Base-by-base conservation (phyloP, 2,888 invertebrate species). In the Dendrolimus pini region DNA sequence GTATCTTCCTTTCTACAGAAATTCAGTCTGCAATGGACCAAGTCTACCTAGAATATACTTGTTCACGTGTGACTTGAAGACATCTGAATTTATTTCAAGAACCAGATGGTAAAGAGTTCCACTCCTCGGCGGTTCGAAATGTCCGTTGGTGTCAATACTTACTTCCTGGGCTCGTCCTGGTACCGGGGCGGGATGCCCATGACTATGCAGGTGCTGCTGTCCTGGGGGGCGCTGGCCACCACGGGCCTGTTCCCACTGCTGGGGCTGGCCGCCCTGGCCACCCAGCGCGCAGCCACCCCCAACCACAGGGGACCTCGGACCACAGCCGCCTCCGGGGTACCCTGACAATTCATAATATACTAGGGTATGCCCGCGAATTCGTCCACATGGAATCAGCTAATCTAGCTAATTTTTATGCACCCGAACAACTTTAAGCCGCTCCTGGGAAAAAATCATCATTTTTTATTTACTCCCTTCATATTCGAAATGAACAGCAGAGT, bases 241-340 rank as follows among this genome's bases (percentile, higher is more conserved):
- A 84, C 70, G 2, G 82, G 78, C 7, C 79, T 67, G 9, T 69
- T 58, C 52, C 74, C 72, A 53, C 69, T 70, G 58, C 52, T n/a
- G 0, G 52, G 10, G 47, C 60, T 61, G 0, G 55, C 59, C 55
- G 70, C 72, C 41, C 65, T 65, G 12, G 75, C 72, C 55, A 77
- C 74, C 89, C 91, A 89, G 61, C 90, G 83, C 61, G 87, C 88
- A 65, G 81, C 78, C 69, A 84, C 79, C 42, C 81, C 80, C 68
- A 90, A 79, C 90, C 90, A 90, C 59, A 78, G 75, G 14, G 89
- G 83, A 0, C 87, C 85, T 0, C 60, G 55, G 59, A 85, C 77
- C 1, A 62, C 2, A 0, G 61, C 62, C 0, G 81, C 70, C 30
- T 85, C 86, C 0, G 83, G 69, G 0, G 65, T 72, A 9, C 87